Percentiles rank a stretch among this genome's conserved stretches.
phyloP scores from a whole-genome alignment of 1,140 invertebrate genomes.

The Andricus grossulariae region DNA sequence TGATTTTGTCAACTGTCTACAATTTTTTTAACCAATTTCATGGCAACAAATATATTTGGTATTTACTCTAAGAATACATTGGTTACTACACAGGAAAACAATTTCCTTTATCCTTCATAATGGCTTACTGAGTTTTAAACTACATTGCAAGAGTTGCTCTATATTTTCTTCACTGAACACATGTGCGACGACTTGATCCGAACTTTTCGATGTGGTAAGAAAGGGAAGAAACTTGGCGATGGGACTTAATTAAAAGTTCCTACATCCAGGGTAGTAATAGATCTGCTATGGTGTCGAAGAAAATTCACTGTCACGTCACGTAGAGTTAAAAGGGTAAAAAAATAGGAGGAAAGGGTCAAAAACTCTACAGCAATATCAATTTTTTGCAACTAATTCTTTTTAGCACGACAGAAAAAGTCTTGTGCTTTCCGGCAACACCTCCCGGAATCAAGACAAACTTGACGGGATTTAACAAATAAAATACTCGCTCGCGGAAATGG shows the following conservation, averaged over 20 bases:
- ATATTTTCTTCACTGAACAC: background rate
- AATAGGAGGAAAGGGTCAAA: background rate
- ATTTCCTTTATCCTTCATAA: background rate
- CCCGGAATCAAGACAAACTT: background rate
- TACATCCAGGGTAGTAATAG: background rate
- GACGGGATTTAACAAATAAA: slow-evolving; percentile 1
- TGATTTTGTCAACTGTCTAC: too few species aligned
- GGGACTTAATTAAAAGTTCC: slow-evolving; percentile 9
- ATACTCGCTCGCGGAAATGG: background rate
- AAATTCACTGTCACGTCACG: background rate
- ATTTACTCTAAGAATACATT: too few species aligned
- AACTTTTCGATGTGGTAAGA: background rate
- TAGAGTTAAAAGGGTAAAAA: background rate
- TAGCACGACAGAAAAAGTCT: background rate
- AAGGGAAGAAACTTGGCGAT: background rate
- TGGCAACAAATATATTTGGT: too few species aligned
- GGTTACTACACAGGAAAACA: too few species aligned
- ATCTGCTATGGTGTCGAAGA: slow-evolving; percentile 3
- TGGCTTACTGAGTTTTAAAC: background rate
- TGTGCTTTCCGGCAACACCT: background rate
- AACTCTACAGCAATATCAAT: slow-evolving; percentile 7
- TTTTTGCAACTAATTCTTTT: slow-evolving; percentile 1
- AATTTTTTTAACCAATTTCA: too few species aligned
- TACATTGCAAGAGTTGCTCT: background rate
- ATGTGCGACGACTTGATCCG: background rate